phyloP scores from a whole-genome alignment of 2,113 vertebrate genomes.

The Dasypus novemcinctus region DNA sequence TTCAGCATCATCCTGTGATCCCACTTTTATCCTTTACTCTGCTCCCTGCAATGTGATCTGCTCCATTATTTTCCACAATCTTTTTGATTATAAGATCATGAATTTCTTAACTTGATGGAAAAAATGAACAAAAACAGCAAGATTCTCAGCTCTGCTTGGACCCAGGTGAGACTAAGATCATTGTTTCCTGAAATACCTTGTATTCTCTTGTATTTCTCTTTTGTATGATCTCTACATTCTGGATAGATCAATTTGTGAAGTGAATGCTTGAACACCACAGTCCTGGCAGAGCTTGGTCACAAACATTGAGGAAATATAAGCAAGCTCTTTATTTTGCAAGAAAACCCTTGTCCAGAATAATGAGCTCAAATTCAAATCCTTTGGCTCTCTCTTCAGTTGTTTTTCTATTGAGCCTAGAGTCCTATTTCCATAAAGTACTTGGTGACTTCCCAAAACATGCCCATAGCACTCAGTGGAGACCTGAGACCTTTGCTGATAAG shows the following conservation, averaged over 20 bases:
- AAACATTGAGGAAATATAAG: neutral
- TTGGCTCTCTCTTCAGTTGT: too few species aligned
- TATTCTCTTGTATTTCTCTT: neutral
- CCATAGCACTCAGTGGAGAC: neutral
- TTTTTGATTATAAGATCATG: conserved; percentile 54
- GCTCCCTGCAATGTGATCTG: conserved; percentile 70
- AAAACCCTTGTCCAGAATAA: rapidly evolving
- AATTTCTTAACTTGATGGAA: neutral
- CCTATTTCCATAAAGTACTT: neutral
- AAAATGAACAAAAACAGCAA: neutral
- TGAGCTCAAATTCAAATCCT: neutral
- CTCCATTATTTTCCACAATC: conserved; percentile 54
- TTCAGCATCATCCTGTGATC: conserved; percentile 61
- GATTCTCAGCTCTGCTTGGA: conserved; percentile 23
- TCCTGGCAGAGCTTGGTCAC: neutral
- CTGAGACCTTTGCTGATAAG: neutral
- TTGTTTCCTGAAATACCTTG: neutral
- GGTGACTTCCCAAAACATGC: neutral
- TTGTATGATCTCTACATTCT: neutral
- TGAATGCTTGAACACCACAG: neutral
- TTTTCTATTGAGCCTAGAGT: neutral
- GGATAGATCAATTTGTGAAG: neutral
- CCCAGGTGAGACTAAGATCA: conserved; percentile 32
- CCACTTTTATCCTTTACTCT: conserved; percentile 41
- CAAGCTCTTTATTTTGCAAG: neutral